phyloP scores from a whole-genome alignment of 2,797 vertebrate genomes.

The Varecia variegata region DNA sequence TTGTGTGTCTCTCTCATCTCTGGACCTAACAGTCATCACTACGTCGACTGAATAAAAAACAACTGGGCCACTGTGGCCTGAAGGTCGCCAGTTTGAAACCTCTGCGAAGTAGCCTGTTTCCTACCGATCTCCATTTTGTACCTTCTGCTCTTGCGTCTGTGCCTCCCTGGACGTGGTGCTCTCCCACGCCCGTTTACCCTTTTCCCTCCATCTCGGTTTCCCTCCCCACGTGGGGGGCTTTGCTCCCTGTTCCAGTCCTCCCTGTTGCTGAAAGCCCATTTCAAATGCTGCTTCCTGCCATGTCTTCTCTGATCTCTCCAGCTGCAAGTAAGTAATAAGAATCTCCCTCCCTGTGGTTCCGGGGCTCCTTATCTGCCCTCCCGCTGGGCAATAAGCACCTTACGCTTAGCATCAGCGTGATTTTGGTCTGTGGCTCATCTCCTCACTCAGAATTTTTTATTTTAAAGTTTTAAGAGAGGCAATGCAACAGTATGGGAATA shows the following conservation, averaged over 20 bases:
- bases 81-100: background rate
- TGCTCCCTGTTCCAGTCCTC: background rate
- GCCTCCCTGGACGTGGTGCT: background rate
- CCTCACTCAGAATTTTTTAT: background rate
- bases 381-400: background rate
- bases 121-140: background rate
- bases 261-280: background rate
- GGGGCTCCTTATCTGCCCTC: background rate
- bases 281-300: background rate
- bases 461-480: background rate
- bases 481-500: background rate
- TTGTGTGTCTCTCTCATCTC: no score
- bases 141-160: background rate
- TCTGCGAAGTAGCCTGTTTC: background rate
- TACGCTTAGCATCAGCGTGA: background rate
- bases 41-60: background rate
- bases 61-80: background rate
- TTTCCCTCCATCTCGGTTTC: background rate
- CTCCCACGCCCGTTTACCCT: background rate
- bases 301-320: background rate
- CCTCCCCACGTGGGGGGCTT: background rate
- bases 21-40: no score
- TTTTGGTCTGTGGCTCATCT: conserved; percentile 6
- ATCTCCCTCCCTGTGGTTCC: background rate
- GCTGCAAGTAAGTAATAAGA: background rate